Evolutionary conservation across 1,140 invertebrate species (phyloP), one percentile per base, ranked within the genome.

Genomic region (Drosophila chauvacae): DNA sequence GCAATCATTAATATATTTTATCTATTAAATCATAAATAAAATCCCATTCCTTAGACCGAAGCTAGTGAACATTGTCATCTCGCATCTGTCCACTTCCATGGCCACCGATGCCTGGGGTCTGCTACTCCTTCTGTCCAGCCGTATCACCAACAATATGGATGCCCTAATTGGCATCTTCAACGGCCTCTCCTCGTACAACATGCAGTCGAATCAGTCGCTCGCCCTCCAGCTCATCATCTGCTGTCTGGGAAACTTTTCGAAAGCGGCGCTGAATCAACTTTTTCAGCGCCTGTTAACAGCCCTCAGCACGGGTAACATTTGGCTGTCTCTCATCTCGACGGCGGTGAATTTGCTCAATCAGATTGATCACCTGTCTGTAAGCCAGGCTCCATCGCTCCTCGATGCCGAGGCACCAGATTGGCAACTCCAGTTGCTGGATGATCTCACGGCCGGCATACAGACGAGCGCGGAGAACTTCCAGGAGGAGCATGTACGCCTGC

Each of bases 61-160:
- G 20, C 63, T 91, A 7, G 64, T 92, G 2, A 77, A 88, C 18
- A 56, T 76, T 0, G 86, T 92, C 11, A 90, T 92, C 18, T 91
- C 92, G 1, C 90, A 92, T 69, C 42, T 91, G 6, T 62, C 83
- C 13, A 90, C 91, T 1, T 76, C 86, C 2, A 92, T 90, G 73
- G 91, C 86, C 13, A 91, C 90, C 3, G 92, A 92, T 66, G 92
- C 91, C 28, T 92, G 92, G 92, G 73, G 83, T 7, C 14, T 92
- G 14, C 61, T 92, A 4, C 42, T 88, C 0, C 41, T 88, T 0
- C 44, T 88, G 35, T 88, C 84, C 4, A 91, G 86, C 47, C 86
- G 92, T 4, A 91, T 92, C n/a, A 91, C 77, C 18, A 90, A 87
- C 37, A 92, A 81, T 57, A 71, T 71, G 66, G 91, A 92, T 50